Evolutionary conservation across 2,113 vertebrate species (phyloP).

Genomic region (Pycnonotus jocosus): DNA sequence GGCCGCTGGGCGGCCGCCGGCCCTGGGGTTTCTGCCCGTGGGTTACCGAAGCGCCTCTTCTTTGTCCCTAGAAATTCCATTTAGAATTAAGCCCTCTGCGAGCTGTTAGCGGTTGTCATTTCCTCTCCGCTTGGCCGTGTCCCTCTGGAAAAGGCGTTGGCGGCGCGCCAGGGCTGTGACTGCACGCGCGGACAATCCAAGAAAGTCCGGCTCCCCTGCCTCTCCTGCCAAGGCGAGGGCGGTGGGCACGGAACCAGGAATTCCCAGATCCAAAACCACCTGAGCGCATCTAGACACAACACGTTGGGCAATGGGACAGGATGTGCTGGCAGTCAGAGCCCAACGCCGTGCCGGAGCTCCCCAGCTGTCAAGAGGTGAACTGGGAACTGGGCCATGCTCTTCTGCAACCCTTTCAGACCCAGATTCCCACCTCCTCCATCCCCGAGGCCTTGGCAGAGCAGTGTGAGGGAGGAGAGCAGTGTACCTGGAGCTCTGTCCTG

Average conservation of each 20-base stretch:
- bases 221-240: constrained; percentile 23
- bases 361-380: constrained; percentile 66
- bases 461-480: neutral
- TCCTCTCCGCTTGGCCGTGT: constrained; percentile 31
- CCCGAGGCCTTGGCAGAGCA: neutral
- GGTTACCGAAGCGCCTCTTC: neutral
- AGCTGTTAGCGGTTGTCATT: constrained; percentile 45
- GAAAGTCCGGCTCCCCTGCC: neutral
- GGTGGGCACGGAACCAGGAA: neutral
- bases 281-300: constrained; percentile 22
- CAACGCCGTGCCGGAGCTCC: constrained; percentile 64
- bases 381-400: neutral
- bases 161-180: neutral
- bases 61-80: constrained; percentile 57
- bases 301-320: neutral
- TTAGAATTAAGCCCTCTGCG: constrained; percentile 20
- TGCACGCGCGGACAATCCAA: neutral
- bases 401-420: neutral
- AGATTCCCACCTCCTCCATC: neutral
- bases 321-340: neutral
- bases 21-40: neutral
- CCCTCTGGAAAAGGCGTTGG: constrained; percentile 52
- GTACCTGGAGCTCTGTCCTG: accelerated
- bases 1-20: neutral
- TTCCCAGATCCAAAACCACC: constrained; percentile 54